These are phyloP conservation scores for Echinometra lucunter DNA, from an alignment of 53 echinoderm and acorn worm species.

Conservation along the genomic window DNA sequence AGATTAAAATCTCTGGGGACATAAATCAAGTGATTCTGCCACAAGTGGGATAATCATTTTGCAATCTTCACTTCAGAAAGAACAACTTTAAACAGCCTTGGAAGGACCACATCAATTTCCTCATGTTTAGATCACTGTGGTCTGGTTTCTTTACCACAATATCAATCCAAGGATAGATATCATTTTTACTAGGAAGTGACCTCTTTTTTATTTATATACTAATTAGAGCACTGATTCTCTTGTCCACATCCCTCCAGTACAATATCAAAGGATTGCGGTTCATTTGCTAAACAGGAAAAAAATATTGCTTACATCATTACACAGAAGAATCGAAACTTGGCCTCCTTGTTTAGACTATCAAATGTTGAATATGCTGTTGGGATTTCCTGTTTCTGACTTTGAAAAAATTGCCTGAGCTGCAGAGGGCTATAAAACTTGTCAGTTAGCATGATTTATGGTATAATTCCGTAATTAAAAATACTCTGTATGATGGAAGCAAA, in stretches of 20 bases:
- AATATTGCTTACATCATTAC: background rate
- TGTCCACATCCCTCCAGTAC: background rate
- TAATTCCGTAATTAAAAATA: background rate
- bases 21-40: too few species aligned
- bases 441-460: background rate
- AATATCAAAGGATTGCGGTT: background rate
- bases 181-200: background rate
- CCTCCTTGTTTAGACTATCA: background rate
- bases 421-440: background rate
- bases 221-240: slow-evolving; percentile 6
- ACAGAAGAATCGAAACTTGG: background rate
- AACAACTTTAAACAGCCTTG: background rate
- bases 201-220: background rate
- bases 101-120: background rate
- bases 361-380: background rate
- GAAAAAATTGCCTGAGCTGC: background rate
- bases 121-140: background rate
- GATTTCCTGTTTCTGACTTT: background rate
- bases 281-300: background rate
- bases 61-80: background rate
- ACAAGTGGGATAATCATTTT: background rate
- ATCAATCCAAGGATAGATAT: background rate
- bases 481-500: background rate
- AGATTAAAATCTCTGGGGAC: too few species aligned
- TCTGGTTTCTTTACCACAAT: background rate